Evolutionary conservation across 2,113 vertebrate genomes (phyloP), one percentile per base, ranked within the genome.

Genomic region (Rhynchopsitta pachyrhyncha): DNA sequence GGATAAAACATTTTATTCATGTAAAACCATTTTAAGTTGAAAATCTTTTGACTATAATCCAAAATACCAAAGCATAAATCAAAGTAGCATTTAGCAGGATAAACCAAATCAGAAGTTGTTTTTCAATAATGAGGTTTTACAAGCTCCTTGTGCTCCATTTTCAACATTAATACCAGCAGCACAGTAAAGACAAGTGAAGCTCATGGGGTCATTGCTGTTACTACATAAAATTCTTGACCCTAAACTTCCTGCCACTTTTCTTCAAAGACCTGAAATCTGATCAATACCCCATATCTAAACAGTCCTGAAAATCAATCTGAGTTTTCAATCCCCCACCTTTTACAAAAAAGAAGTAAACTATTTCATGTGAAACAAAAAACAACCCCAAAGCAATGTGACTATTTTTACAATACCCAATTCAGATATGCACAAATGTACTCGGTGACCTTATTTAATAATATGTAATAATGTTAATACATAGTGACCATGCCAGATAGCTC

Each of bases 31-130:
- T 97, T 95, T 79, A 96, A 93, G 92, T 76, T 79, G n/a, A 93
- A 96, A 97, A 95, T 94, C 82, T 91, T 80, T n/a, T 87, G 81
- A 95, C 85, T 93, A 4, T 89, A 96, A 96, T 97, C 47, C 44
- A 88, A 95, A 83, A 95, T 95, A 98, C 94, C 97, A 95, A 97
- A 97, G 97, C 93, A 97, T 95, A 98, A 96, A 97, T 96, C 92
- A 93, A 90, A 90, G 67, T 23, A 95, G 93, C 76, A 97, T 92
- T 96, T 94, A 95, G 92, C 66, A 96, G 92, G 94, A 96, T 96
- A 97, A 97, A 96, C 69, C 47, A 88, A 95, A 97, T 85, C 83
- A 95, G 97, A 91, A 95, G 81, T 79, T 95, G 59, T 81, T 95
- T 96, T 97, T 97, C 96, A 97, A 82, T 95, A 98, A 97, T n/a